A percentile compares a stretch with the other conserved stretches of the same genome.
Evolutionary conservation across 2,797 vertebrate genomes (phyloP).

Genomic region (Lagodon rhomboides): DNA sequence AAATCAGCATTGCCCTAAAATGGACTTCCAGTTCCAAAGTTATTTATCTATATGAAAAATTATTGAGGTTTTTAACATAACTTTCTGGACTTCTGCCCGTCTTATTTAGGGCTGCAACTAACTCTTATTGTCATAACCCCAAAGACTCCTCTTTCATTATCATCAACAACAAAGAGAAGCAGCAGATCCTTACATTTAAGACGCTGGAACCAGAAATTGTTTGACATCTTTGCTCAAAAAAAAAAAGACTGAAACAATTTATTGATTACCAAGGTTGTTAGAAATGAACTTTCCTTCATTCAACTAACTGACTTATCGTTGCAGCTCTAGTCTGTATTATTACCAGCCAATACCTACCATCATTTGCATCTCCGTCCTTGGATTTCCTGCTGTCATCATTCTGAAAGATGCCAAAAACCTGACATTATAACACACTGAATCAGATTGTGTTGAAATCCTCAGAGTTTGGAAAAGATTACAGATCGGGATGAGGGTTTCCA

Average conservation of each 20-base stretch:
- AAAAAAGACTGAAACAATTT: no score
- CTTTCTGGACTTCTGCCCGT: neutral
- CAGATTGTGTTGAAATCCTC: constrained; percentile 24
- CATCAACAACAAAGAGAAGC: no score
- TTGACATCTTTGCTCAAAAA: no score
- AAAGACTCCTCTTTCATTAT: no score
- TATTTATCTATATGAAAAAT: neutral
- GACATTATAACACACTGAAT: constrained; percentile 1
- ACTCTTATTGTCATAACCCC: no score
- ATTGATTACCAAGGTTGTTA: no score
- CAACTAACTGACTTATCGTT: no score
- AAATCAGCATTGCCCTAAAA: neutral
- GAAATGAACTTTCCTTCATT: no score
- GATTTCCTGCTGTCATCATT: neutral
- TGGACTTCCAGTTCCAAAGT: neutral
- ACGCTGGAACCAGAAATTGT: no score
- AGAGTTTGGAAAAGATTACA: constrained; percentile 40
- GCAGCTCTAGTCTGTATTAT: neutral
- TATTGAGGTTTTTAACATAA: neutral
- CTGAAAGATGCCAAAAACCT: neutral
- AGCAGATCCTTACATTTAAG: no score
- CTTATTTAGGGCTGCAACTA: no score
- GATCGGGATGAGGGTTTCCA: constrained; percentile 46
- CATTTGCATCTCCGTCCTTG: neutral
- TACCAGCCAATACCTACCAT: neutral